Evolutionary conservation across 1,140 invertebrate genomes (phyloP).

Genomic region (Phymorhynchus buccinoides): DNA sequence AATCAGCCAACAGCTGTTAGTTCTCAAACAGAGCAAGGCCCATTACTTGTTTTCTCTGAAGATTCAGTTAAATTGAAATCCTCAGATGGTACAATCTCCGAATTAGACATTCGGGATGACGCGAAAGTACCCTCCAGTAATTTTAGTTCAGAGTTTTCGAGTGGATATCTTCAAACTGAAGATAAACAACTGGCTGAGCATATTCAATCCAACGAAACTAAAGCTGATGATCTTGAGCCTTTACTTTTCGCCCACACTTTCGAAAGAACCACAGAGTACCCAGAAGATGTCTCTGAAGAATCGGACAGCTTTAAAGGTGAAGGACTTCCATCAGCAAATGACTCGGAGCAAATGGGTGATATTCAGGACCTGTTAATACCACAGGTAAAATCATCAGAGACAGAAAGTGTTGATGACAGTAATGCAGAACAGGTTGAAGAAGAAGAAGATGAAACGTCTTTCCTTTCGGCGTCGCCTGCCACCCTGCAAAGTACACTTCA

Average conservation of each 20-base stretch:
- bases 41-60: not conserved
- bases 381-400: no score
- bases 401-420: no score
- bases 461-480: not conserved
- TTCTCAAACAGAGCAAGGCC: not conserved
- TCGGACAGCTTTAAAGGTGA: not conserved
- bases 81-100: not conserved
- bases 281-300: not conserved
- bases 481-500: not conserved
- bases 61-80: not conserved
- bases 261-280: not conserved
- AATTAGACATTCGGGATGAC: not conserved
- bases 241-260: constrained; percentile 6
- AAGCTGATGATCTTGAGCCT: constrained; percentile 9
- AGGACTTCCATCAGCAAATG: no score
- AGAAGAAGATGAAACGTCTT: not conserved
- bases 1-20: not conserved
- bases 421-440: not conserved
- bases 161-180: not conserved
- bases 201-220: not conserved
- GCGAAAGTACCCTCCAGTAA: not conserved
- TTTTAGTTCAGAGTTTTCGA: not conserved
- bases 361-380: no score
- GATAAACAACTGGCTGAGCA: not conserved
- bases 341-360: no score